Evolutionary conservation across 2,888 invertebrate genomes (phyloP).

Genomic region (Nomada lathburiana): DNA sequence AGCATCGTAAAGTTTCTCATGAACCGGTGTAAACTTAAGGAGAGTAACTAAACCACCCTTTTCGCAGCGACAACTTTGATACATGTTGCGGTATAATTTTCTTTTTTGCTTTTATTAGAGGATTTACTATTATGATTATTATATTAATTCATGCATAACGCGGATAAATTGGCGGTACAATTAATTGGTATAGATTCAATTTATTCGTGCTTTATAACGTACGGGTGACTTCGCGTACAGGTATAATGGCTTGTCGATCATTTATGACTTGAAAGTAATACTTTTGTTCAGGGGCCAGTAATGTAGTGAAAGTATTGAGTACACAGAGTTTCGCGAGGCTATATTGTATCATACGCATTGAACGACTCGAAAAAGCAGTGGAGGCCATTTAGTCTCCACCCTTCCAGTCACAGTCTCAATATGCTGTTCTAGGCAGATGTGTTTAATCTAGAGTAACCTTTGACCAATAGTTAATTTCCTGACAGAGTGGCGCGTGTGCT

Average conservation of each 20-base stretch:
- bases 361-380: neutral
- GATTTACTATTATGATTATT: too few species aligned
- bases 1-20: neutral
- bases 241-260: too few species aligned
- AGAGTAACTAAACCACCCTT: too few species aligned
- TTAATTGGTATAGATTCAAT: neutral
- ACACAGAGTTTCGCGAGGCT: neutral
- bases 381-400: neutral
- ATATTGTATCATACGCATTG: neutral
- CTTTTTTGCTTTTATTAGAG: too few species aligned
- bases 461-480: neutral
- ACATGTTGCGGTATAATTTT: too few species aligned
- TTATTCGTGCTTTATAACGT: too few species aligned
- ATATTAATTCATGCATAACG: too few species aligned
- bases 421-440: neutral
- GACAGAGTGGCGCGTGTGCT: neutral
- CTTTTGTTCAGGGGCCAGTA: neutral
- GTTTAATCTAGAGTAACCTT: neutral
- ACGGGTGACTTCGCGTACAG: neutral
- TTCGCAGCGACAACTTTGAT: too few species aligned
- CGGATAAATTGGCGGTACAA: neutral
- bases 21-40: neutral
- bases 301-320: neutral
- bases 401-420: neutral
- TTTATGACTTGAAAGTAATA: neutral